Conservation (phyloP, 2,888 invertebrate genomes). For the Drosophila nigricruria region DNA sequence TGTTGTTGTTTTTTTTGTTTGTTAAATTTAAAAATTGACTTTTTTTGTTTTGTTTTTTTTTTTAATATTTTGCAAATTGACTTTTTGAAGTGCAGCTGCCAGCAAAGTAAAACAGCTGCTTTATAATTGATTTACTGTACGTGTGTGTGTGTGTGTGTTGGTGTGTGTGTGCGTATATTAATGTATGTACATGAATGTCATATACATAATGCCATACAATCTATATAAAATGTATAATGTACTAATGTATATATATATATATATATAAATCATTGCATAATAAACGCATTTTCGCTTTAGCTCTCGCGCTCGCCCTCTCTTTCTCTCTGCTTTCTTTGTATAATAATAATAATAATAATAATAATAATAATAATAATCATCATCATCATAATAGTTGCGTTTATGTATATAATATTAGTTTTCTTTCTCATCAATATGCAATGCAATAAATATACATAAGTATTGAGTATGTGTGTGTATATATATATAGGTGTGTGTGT, state of each 20-base stretch:
- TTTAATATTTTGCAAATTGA: slow-evolving; percentile 59
- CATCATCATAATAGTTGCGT: slow-evolving; percentile 20
- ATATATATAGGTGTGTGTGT: background rate
- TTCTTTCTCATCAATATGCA: slow-evolving; percentile 55
- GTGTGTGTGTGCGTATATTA: slow-evolving; percentile 17
- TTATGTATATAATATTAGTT: slow-evolving; percentile 57
- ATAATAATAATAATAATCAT: slow-evolving; percentile 45
- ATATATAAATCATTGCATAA: slow-evolving; percentile 66
- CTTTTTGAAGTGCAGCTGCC: slow-evolving; percentile 48
- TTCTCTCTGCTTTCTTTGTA: slow-evolving; percentile 37
- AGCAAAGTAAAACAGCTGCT: slow-evolving; percentile 6
- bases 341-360: slow-evolving; percentile 43
- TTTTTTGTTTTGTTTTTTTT: slow-evolving; percentile 7
- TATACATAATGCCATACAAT: slow-evolving; percentile 73
- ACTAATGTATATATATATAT: slow-evolving; percentile 13
- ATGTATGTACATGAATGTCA: slow-evolving; percentile 76
- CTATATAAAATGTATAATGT: slow-evolving; percentile 53
- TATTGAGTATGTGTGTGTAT: slow-evolving; percentile 11
- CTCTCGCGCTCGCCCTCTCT: slow-evolving; percentile 1
- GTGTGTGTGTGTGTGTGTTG: slow-evolving; percentile 5
- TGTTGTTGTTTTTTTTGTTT: background rate
- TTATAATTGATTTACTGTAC: slow-evolving; percentile 51
- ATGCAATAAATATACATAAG: slow-evolving; percentile 59
- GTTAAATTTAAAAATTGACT: slow-evolving; percentile 57
- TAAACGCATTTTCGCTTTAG: slow-evolving; percentile 56